Conservation (phyloP, 2,113 vertebrate genomes). For the Corythoichthys haematopterus region DNA sequence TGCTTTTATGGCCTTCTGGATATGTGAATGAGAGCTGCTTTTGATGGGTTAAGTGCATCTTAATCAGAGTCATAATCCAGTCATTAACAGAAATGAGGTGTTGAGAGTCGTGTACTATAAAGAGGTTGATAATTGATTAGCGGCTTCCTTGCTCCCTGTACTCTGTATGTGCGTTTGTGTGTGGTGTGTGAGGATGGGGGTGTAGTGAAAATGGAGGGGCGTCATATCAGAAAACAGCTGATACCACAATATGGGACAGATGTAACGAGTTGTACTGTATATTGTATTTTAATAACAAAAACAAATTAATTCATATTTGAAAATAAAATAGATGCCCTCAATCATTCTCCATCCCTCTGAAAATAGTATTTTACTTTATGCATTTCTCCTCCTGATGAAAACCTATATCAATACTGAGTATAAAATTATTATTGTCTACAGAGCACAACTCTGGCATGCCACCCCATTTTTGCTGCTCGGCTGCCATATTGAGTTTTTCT, state of each 20-base stretch:
- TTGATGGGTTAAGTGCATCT: conserved; percentile 93
- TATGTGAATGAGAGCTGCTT: conserved; percentile 86
- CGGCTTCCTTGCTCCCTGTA: conserved; percentile 69
- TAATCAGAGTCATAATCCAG: conserved; percentile 90
- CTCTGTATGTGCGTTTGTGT: conserved; percentile 42
- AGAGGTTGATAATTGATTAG: conserved; percentile 89
- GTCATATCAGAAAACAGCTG: conserved; percentile 2
- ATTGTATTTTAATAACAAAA: not conserved
- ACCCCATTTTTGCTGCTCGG: conserved; percentile 46
- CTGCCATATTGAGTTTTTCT: conserved; percentile 68
- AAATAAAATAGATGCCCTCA: conserved; percentile 3
- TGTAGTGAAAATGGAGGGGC: not conserved
- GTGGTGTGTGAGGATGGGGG: conserved; percentile 10
- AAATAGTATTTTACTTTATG: conserved; percentile 9
- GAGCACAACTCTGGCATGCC: conserved; percentile 22
- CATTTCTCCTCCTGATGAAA: conserved; percentile 19
- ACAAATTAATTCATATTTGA: conserved; percentile 1
- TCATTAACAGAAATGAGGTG: conserved; percentile 89
- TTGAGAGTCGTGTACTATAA: conserved; percentile 80
- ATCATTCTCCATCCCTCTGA: not conserved
- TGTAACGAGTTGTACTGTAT: not conserved
- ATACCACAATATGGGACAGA: not conserved
- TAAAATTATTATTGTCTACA: conserved; percentile 52
- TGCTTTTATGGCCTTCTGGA: conserved; percentile 87
- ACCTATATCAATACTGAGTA: conserved; percentile 15